These are phyloP conservation scores for Thymallus thymallus DNA, from an alignment of 2,113 vertebrate species.

Conservation along the genomic window DNA sequence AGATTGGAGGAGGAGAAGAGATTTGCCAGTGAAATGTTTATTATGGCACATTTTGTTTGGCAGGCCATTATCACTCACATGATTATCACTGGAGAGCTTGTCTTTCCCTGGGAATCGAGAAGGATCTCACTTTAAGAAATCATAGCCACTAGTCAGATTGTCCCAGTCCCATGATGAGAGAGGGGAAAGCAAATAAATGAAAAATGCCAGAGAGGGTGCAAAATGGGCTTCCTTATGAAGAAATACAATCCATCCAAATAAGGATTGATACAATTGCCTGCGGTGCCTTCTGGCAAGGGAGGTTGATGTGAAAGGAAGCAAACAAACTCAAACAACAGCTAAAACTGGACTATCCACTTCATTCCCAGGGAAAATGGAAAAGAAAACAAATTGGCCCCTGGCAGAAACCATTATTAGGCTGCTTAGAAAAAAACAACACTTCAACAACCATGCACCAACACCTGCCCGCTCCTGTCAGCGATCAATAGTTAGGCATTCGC, in stretches of 20 bases:
- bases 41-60: not conserved
- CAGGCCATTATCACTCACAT: not conserved
- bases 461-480: not conserved
- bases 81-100: not conserved
- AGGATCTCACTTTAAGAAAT: not conserved
- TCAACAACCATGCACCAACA: not conserved
- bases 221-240: not conserved
- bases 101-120: not conserved
- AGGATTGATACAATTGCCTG: constrained; percentile 12
- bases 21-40: not conserved
- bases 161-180: not conserved
- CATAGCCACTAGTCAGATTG: not conserved
- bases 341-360: not conserved
- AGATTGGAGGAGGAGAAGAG: not conserved
- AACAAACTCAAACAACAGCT: not conserved
- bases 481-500: not conserved
- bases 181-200: not conserved
- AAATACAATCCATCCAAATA: not conserved
- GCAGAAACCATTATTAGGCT: not conserved
- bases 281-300: not conserved
- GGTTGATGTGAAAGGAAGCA: too few species aligned
- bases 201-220: not conserved
- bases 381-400: not conserved
- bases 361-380: not conserved
- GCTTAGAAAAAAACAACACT: not conserved